A percentile compares a stretch with the other conserved stretches of the same genome.
Conservation (phyloP, 2,797 vertebrate genomes). For the Pseudocheirus occidentalis region DNA sequence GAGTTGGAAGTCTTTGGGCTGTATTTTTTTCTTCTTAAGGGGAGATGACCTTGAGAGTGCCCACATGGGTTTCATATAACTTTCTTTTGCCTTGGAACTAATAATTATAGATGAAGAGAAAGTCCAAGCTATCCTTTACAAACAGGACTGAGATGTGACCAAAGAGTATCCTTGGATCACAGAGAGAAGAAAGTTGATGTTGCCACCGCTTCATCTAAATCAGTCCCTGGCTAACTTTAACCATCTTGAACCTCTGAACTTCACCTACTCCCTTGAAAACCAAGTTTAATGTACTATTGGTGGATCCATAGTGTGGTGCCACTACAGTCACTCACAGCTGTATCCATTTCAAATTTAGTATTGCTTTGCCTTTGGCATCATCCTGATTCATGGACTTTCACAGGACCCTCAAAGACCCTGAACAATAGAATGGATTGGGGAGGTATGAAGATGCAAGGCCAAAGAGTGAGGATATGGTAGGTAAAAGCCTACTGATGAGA, state of each 20-base stretch:
- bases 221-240: background rate
- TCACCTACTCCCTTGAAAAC: background rate
- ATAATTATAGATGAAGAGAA: background rate
- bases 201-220: background rate
- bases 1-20: background rate
- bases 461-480: background rate
- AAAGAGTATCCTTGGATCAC: background rate
- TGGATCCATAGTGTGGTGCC: background rate
- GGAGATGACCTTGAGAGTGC: background rate
- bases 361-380: background rate
- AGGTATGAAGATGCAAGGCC: background rate
- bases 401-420: background rate
- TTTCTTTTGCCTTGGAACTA: background rate
- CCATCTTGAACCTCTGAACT: background rate
- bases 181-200: background rate
- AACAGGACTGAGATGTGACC: background rate
- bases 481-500: background rate
- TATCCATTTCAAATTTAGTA: background rate
- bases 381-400: background rate
- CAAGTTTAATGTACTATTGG: background rate
- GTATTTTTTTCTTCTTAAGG: background rate
- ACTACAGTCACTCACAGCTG: background rate
- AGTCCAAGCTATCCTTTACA: background rate
- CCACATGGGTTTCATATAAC: background rate
- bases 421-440: background rate